Evolutionary conservation across 2,888 invertebrate genomes (phyloP).

Genomic region (Ichneumoninae sp.): DNA sequence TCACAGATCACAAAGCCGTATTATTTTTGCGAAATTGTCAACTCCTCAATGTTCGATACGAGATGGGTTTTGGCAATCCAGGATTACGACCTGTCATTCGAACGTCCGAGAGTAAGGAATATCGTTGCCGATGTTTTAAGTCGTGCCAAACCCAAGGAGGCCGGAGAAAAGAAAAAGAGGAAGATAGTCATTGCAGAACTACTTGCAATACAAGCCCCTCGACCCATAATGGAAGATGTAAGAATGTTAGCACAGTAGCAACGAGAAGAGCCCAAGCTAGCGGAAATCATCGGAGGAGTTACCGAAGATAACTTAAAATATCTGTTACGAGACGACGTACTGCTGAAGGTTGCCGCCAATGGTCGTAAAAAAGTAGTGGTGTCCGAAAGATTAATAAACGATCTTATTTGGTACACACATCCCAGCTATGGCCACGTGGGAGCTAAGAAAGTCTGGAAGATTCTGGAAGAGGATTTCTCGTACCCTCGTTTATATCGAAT

Average conservation of each 20-base stretch:
- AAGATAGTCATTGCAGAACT: neutral
- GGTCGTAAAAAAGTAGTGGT: neutral
- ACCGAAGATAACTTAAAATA: too few species aligned
- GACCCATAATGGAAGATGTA: too few species aligned
- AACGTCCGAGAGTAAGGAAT: constrained; percentile 1
- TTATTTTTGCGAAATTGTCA: neutral
- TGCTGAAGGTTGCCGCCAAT: too few species aligned
- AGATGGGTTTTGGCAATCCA: neutral
- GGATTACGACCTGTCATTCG: neutral
- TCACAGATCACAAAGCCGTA: too few species aligned
- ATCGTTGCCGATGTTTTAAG: constrained; percentile 10
- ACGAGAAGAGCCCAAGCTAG: too few species aligned
- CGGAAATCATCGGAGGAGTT: too few species aligned
- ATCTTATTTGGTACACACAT: neutral
- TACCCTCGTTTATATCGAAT: neutral
- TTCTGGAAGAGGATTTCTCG: neutral
- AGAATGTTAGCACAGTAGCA: too few species aligned
- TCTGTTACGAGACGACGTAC: neutral
- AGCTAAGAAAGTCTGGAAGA: constrained; percentile 1
- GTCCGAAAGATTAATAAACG: neutral
- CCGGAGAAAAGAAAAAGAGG: too few species aligned
- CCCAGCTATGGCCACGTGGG: constrained; percentile 14
- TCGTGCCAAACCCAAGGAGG: too few species aligned
- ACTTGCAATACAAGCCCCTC: neutral
- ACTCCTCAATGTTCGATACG: neutral